Evolutionary conservation across 2,888 invertebrate genomes (phyloP).

Genomic region (Ormia ochracea): DNA sequence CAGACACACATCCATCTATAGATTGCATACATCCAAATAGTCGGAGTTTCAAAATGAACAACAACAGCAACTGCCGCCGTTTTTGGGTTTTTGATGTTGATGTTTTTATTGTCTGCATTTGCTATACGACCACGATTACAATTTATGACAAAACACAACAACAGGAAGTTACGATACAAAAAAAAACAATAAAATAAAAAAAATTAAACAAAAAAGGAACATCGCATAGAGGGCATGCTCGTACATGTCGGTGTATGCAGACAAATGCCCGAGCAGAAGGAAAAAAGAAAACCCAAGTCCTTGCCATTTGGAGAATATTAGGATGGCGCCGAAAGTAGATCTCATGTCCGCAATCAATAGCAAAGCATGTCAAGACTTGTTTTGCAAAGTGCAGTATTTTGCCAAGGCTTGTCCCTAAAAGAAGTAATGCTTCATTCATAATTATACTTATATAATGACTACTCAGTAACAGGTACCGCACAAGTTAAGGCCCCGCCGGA

Average conservation of each 20-base stretch:
- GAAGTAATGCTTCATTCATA: no score
- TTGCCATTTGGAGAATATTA: not conserved
- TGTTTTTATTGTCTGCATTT: slow-evolving; percentile 26
- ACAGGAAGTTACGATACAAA: slow-evolving; percentile 53
- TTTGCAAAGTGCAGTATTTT: no score
- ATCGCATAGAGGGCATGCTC: not conserved
- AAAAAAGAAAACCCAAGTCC: not conserved
- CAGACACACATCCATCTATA: not conserved
- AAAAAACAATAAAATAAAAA: slow-evolving; percentile 16
- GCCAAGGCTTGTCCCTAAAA: no score
- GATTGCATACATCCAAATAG: not conserved
- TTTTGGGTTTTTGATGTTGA: slow-evolving; percentile 25
- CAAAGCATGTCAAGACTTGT: no score
- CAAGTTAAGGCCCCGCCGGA: no score
- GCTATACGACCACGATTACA: slow-evolving; percentile 49
- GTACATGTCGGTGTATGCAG: not conserved
- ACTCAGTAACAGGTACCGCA: no score
- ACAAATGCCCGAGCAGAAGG: no score
- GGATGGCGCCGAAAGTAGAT: not conserved
- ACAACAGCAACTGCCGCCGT: not conserved
- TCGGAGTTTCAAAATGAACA: not conserved
- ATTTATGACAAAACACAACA: slow-evolving; percentile 61
- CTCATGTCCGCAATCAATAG: no score
- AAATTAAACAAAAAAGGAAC: not conserved
- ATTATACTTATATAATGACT: no score